Base-by-base conservation (phyloP, 2,113 vertebrate genomes). In the Dromas ardeola region DNA sequence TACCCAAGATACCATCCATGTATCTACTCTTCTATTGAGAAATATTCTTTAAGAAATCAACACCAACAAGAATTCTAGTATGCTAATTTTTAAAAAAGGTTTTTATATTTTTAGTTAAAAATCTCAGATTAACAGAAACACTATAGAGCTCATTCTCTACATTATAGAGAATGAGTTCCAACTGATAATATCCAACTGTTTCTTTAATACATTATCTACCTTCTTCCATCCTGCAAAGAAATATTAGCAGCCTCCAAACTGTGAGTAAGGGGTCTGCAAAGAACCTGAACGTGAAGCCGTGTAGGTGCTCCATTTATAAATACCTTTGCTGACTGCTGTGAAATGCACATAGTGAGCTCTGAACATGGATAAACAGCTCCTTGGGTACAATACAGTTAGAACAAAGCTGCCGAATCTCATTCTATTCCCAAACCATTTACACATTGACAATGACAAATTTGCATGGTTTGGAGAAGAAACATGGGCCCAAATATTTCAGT, bases 341-440 rank as follows among this genome's bases (percentile, higher is more conserved):
- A 91, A 88, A 84, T 71, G 22, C 32, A 55, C 2, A 0, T 47
- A 69, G 43, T 47, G 76, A 65, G 11, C 32, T 88, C n/a, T 50
- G 71, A 89, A 71, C 65, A 67, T 43, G 84, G 63, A 91, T 47
- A 87, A 91, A 87, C 52, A 95, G n/a, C 20, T 95, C 26, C 34
- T 71, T 47, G 52, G 38, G 12, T 67, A 81, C 17, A 50, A 59
- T 59, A 42, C n/a, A 63, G 26, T 55, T 30, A 79, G 50, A 91
- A 74, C 25, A 93, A 94, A 89, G 38, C 36, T 65, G 27, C 56
- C 82, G 52, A 67, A 62, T 83, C 36, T 56, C 38, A 55, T 92
- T 95, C 52, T 92, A 66, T 14, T 87, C 47, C 20, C 23, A 63
- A 38, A 29, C n/a, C 8, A 76, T 72, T 93, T 91, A 42, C 18